Percentiles rank a stretch among this genome's conserved stretches.
These are phyloP conservation scores for Spodoptera picta DNA, from an alignment of 2,888 invertebrate genomes.

Conservation along the genomic window DNA sequence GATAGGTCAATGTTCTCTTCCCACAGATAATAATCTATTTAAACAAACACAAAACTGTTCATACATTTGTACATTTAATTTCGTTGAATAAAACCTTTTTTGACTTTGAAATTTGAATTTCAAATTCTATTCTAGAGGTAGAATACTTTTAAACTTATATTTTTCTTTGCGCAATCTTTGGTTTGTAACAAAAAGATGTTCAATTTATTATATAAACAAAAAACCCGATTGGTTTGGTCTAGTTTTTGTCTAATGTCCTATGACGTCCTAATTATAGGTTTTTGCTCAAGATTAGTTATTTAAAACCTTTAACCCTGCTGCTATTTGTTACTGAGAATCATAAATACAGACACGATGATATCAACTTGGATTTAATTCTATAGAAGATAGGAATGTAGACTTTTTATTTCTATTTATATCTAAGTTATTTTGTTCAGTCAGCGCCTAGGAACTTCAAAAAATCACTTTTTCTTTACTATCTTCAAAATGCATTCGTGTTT, in stretches of 20 bases:
- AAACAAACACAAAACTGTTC: not conserved
- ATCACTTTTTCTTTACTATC: constrained; percentile 1
- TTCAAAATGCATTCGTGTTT: constrained; percentile 9
- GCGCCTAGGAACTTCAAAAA: not conserved
- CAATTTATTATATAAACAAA: constrained; percentile 14
- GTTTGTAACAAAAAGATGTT: constrained; percentile 39
- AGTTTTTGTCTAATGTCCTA: constrained; percentile 43
- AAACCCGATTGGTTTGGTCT: constrained; percentile 19
- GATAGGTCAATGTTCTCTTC: constrained; percentile 31
- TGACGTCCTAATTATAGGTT: constrained; percentile 38
- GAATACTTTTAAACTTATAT: not conserved
- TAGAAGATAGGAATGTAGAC: too few species aligned
- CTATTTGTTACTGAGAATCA: not conserved
- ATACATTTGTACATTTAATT: not conserved
- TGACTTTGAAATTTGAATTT: not conserved
- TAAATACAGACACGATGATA: not conserved
- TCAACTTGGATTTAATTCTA: not conserved
- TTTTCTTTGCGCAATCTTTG: constrained; percentile 48
- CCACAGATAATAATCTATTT: constrained; percentile 27
- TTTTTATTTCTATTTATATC: too few species aligned
- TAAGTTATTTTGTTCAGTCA: not conserved
- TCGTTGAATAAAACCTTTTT: constrained; percentile 3
- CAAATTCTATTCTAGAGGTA: too few species aligned
- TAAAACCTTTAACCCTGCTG: not conserved
- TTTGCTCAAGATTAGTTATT: constrained; percentile 37